A percentile compares a stretch with the other conserved stretches of the same genome.
Evolutionary conservation across 2,113 vertebrate genomes (phyloP).

Genomic region (Casuarius casuarius): DNA sequence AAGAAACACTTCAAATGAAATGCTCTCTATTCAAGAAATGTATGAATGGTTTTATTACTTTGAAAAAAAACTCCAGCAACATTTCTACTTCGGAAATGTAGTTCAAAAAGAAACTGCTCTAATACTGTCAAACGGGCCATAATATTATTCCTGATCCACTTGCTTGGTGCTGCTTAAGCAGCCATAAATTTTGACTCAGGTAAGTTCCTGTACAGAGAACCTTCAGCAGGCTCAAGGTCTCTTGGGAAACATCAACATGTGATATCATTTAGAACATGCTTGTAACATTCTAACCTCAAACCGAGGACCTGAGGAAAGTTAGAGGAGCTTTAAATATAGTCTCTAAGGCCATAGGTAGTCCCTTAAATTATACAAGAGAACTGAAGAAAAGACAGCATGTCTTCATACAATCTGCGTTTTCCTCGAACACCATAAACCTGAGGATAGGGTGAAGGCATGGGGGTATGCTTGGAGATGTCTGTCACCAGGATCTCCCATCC

Average conservation of each 20-base stretch:
- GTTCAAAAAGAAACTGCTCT: not conserved
- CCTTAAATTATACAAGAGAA: not conserved
- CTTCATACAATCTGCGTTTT: not conserved
- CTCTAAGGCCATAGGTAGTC: not conserved
- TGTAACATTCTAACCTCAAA: not conserved
- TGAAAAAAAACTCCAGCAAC: not conserved
- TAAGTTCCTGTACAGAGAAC: not conserved
- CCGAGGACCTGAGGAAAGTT: not conserved
- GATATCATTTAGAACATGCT: not conserved
- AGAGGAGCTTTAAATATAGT: not conserved
- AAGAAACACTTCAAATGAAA: not conserved
- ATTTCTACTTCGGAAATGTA: not conserved
- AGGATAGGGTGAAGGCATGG: not conserved
- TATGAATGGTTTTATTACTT: not conserved
- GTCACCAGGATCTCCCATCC: too few relatives aligned
- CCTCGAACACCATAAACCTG: not conserved
- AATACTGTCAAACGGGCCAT: not conserved
- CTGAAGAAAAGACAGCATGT: not conserved
- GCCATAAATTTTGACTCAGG: not conserved
- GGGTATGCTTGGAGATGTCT: not conserved
- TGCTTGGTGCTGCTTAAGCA: not conserved
- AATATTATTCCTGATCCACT: not conserved
- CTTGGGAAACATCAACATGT: not conserved
- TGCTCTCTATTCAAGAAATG: not conserved
- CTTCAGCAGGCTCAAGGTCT: not conserved